phyloP scores from a whole-genome alignment of 2,888 invertebrate species.

The Dorcus hopei region DNA sequence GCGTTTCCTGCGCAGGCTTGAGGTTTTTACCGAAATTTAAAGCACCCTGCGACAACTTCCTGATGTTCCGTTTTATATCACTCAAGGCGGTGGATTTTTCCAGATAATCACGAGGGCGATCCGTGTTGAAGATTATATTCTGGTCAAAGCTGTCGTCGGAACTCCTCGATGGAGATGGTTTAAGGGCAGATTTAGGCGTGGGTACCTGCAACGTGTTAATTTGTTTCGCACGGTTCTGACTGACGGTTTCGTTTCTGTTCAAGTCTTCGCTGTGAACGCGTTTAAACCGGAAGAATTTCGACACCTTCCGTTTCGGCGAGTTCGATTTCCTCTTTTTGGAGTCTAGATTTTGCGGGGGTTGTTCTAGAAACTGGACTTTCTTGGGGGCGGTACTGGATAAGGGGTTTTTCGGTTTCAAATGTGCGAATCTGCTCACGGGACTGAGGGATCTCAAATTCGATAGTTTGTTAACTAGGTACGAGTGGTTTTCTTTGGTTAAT shows the following conservation, averaged over 20 bases:
- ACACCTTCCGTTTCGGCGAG: constrained; percentile 13
- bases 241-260: no score
- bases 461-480: constrained; percentile 24
- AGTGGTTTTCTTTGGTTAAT: constrained; percentile 24
- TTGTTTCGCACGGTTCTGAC: no score
- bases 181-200: background rate
- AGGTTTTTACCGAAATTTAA: constrained; percentile 12
- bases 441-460: constrained; percentile 11
- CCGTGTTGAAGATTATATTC: no score
- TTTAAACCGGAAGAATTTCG: constrained; percentile 9
- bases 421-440: constrained; percentile 6
- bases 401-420: background rate
- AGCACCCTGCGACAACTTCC: constrained; percentile 15
- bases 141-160: no score
- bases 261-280: no score
- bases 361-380: constrained; percentile 16
- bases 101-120: no score
- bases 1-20: background rate
- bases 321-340: constrained; percentile 2
- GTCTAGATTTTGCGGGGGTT: background rate
- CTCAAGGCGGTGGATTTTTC: background rate
- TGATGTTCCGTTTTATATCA: constrained; percentile 12
- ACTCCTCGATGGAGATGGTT: background rate
- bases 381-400: constrained; percentile 10
- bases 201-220: background rate